phyloP scores from a whole-genome alignment of 2,797 vertebrate species.

The Acipenser transmontanus region DNA sequence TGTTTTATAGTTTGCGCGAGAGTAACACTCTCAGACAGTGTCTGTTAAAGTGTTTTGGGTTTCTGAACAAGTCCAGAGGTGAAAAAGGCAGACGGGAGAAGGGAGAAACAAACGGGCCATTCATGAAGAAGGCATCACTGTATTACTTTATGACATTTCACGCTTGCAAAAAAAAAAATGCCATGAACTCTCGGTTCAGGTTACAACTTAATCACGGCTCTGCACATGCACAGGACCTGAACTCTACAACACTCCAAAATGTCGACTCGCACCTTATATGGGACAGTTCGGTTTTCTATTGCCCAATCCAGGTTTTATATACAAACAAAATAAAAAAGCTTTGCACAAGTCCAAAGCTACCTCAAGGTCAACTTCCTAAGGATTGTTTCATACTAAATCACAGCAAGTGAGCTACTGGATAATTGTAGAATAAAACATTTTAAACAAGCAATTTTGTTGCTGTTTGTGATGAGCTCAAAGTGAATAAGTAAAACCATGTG shows the following conservation, averaged over 20 bases:
- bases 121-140: constrained; percentile 29
- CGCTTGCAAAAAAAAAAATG: constrained; percentile 3
- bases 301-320: too few species aligned
- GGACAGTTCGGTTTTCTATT: too few species aligned
- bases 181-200: constrained; percentile 22
- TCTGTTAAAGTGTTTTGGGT: constrained; percentile 35
- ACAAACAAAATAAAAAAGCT: too few species aligned
- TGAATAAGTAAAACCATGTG: constrained; percentile 1
- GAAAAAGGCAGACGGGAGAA: constrained; percentile 23
- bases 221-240: constrained; percentile 15
- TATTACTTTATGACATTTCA: constrained; percentile 19
- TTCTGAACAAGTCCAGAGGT: constrained; percentile 28
- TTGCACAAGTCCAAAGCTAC: too few species aligned
- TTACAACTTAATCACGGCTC: not conserved
- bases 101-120: constrained; percentile 35
- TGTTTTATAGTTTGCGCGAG: constrained; percentile 14
- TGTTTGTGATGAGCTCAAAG: constrained; percentile 8
- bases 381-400: not conserved
- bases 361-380: not conserved
- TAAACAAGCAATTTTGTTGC: not conserved
- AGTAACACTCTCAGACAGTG: constrained; percentile 2
- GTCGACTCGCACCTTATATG: not conserved
- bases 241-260: constrained; percentile 17
- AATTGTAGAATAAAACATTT: not conserved
- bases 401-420: not conserved